Conservation (phyloP, 1,140 invertebrate species). For the Stenopsyche tienmushanensis region DNA sequence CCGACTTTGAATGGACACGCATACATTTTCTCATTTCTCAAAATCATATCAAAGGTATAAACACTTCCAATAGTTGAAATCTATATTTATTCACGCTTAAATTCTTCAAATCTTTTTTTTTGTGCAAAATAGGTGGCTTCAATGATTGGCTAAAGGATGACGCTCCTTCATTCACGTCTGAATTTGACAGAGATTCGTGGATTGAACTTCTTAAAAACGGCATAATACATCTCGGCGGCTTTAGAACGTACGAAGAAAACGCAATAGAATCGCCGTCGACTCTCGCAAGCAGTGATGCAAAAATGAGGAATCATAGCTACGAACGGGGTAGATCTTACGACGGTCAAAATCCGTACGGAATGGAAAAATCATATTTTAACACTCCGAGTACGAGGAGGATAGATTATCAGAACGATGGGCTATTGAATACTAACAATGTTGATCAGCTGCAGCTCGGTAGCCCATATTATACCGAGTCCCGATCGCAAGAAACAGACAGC, state of each 20-base stretch:
- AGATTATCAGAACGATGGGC: constrained; percentile 43
- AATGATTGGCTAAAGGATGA: constrained; percentile 55
- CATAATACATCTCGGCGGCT: constrained; percentile 50
- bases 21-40: constrained; percentile 53
- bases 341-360: not conserved
- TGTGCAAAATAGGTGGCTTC: constrained; percentile 49
- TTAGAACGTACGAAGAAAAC: constrained; percentile 33
- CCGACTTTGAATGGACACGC: constrained; percentile 67
- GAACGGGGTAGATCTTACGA: constrained; percentile 3
- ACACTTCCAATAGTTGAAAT: constrained; percentile 37
- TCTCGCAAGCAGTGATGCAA: not conserved
- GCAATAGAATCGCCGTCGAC: not conserved
- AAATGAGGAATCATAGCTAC: not conserved
- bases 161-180: constrained; percentile 49
- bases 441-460: constrained; percentile 43
- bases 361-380: not conserved
- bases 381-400: not conserved
- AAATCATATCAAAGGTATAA: constrained; percentile 47
- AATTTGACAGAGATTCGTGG: constrained; percentile 60
- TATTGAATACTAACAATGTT: constrained; percentile 44
- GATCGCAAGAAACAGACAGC: constrained; percentile 48
- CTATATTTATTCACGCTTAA: not conserved
- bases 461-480: constrained; percentile 45
- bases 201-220: constrained; percentile 57
- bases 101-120: constrained; percentile 1